These are phyloP conservation scores for Alviniconcha strummeri DNA, from an alignment of 2,888 invertebrate species.

Conservation along the genomic window DNA sequence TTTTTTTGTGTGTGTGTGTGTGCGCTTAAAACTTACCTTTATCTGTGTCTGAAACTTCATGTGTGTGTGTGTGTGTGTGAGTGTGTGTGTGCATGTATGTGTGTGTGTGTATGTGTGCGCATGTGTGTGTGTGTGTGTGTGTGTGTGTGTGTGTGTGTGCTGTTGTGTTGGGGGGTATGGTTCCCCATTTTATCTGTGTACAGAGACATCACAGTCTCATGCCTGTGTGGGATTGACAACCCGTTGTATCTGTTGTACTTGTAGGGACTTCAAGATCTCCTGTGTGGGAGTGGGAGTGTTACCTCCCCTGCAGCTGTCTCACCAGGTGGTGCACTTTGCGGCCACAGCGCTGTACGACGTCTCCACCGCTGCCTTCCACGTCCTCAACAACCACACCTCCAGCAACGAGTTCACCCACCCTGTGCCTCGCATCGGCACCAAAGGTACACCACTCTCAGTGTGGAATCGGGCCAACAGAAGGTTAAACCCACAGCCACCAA, in stretches of 20 bases:
- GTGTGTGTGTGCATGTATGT: too few species aligned
- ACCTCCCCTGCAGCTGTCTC: slow-evolving; percentile 70
- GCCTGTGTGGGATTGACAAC: not conserved
- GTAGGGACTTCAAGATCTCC: slow-evolving; percentile 70
- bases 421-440: slow-evolving; percentile 70
- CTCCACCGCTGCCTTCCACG: slow-evolving; percentile 63
- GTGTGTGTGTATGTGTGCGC: too few species aligned
- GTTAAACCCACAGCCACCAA: too few species aligned
- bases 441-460: slow-evolving; percentile 52
- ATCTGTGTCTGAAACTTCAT: too few species aligned
- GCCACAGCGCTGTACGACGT: slow-evolving; percentile 72
- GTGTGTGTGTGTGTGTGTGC: not conserved
- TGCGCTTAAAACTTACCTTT: too few species aligned
- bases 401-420: slow-evolving; percentile 73
- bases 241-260: not conserved
- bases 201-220: not conserved
- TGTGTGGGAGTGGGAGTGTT: slow-evolving; percentile 72
- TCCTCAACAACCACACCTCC: slow-evolving; percentile 70
- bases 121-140: too few species aligned
- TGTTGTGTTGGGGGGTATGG: not conserved
- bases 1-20: not conserved
- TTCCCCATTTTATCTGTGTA: not conserved
- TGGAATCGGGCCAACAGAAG: too few species aligned
- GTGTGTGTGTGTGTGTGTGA: too few species aligned
- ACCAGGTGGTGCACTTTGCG: slow-evolving; percentile 71